Percentiles rank a stretch among this genome's conserved stretches.
Evolutionary conservation across 2,113 vertebrate species (phyloP).

Genomic region (Pelmatolapia mariae): DNA sequence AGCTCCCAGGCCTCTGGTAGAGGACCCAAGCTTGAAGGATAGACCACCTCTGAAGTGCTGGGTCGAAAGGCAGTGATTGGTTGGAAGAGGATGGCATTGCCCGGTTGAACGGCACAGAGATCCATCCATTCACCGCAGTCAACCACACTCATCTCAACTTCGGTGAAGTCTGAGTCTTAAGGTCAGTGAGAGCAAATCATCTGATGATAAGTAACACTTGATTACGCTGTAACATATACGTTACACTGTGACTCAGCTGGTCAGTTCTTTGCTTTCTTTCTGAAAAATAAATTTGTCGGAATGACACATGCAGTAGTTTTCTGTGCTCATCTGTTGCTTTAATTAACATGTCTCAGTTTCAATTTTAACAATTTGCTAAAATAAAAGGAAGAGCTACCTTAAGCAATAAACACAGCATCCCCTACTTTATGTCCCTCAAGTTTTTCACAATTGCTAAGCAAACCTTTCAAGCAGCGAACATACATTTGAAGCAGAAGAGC

Average conservation of each 20-base stretch:
- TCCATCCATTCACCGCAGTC: slow-evolving; percentile 89
- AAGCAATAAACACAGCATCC: not conserved
- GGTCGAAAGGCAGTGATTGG: not conserved
- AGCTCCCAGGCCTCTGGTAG: not conserved
- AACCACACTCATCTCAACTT: slow-evolving; percentile 70
- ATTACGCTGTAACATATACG: not conserved
- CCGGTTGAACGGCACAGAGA: slow-evolving; percentile 54
- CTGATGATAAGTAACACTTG: not conserved
- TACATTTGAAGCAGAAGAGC: slow-evolving; percentile 90
- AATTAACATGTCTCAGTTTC: not conserved
- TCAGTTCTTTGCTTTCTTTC: not conserved
- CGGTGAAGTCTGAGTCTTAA: slow-evolving; percentile 42
- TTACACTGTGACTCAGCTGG: not conserved
- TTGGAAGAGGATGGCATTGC: not conserved
- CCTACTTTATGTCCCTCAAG: not conserved
- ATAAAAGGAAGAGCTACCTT: not conserved
- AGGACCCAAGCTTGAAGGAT: not conserved
- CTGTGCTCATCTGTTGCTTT: not conserved
- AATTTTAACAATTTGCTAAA: not conserved
- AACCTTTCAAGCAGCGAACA: slow-evolving; percentile 15
- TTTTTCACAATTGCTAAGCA: not conserved
- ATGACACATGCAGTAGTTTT: not conserved
- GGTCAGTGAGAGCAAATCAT: not conserved
- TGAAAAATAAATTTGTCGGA: not conserved
- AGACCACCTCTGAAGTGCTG: not conserved